These are phyloP conservation scores for Sebastes alutus DNA, from an alignment of 2,797 vertebrate species.

Conservation along the genomic window DNA sequence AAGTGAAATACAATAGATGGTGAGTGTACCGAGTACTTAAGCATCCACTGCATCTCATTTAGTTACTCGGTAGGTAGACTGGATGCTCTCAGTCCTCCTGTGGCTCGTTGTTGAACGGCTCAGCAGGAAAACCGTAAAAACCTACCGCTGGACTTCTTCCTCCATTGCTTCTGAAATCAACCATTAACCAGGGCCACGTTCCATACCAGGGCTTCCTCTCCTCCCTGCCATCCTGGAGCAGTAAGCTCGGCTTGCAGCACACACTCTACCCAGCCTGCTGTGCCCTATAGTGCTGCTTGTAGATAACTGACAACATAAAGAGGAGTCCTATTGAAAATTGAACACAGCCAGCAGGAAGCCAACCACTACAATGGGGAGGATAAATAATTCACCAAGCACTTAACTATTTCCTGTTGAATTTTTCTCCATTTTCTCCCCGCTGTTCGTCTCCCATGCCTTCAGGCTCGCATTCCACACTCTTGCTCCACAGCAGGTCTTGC, in stretches of 20 bases:
- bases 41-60: conserved; percentile 32
- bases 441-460: conserved; percentile 41
- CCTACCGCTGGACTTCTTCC: conserved; percentile 25
- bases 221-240: not conserved
- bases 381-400: conserved; percentile 70
- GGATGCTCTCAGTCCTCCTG: conserved; percentile 13
- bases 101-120: conserved; percentile 6
- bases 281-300: conserved; percentile 7
- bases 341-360: conserved; percentile 48
- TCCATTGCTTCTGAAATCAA: conserved; percentile 45
- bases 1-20: conserved; percentile 35
- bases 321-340: conserved; percentile 42
- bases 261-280: not conserved
- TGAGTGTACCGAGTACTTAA: conserved; percentile 35
- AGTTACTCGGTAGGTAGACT: conserved; percentile 18
- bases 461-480: conserved; percentile 30
- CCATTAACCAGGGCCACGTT: conserved; percentile 36
- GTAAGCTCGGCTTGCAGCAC: not conserved
- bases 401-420: conserved; percentile 67
- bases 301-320: conserved; percentile 25
- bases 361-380: conserved; percentile 56
- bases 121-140: conserved; percentile 49
- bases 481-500: conserved; percentile 36
- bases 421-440: conserved; percentile 33
- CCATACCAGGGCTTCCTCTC: conserved; percentile 10